These are phyloP conservation scores for Nymphalis c-album DNA, from an alignment of 2,888 invertebrate genomes.

Conservation along the genomic window DNA sequence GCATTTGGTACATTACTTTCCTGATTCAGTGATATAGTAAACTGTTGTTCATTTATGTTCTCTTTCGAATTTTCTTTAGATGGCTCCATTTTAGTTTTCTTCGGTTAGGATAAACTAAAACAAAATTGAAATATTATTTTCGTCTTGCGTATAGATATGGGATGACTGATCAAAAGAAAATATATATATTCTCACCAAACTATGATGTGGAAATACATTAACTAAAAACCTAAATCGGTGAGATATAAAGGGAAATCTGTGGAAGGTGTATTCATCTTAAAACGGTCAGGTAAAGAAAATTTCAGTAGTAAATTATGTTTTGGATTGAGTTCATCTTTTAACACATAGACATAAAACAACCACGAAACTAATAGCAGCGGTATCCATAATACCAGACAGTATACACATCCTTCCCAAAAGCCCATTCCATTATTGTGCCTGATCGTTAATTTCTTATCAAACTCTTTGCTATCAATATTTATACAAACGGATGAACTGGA, in stretches of 20 bases:
- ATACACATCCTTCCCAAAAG: slow-evolving; percentile 54
- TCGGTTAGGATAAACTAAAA: slow-evolving; percentile 11
- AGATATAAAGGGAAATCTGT: slow-evolving; percentile 45
- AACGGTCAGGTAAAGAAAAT: background rate
- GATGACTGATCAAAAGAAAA: background rate
- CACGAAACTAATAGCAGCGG: slow-evolving; percentile 52
- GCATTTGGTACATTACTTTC: too few species aligned
- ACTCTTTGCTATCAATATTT: slow-evolving; percentile 35
- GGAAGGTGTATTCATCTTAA: background rate
- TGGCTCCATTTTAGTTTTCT: slow-evolving; percentile 10
- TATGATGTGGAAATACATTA: background rate
- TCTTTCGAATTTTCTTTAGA: background rate
- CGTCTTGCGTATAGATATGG: background rate
- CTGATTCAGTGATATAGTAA: background rate
- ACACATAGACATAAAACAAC: slow-evolving; percentile 53
- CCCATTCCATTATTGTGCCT: slow-evolving; percentile 44
- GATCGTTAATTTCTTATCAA: slow-evolving; percentile 38
- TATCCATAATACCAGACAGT: slow-evolving; percentile 60
- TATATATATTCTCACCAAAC: background rate
- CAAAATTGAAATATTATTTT: background rate
- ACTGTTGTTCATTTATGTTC: background rate
- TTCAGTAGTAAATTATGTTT: slow-evolving; percentile 1
- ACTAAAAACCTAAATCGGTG: slow-evolving; percentile 65
- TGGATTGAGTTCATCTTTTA: slow-evolving; percentile 44
- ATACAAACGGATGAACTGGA: slow-evolving; percentile 39